These are phyloP conservation scores for Heliconius cydno DNA, from an alignment of 2,888 invertebrate genomes.

Conservation along the genomic window DNA sequence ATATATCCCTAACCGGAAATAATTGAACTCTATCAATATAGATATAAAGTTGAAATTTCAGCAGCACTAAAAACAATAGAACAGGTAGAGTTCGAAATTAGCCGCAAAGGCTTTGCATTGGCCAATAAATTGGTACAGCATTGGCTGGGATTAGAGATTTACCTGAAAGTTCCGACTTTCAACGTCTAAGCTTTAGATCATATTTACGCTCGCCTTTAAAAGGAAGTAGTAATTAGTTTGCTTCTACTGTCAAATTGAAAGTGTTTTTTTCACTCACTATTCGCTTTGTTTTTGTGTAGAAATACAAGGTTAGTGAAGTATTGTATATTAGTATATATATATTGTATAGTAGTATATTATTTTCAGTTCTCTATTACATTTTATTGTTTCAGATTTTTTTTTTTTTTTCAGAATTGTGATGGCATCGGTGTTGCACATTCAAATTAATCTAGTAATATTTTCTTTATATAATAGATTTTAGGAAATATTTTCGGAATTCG, in stretches of 20 bases:
- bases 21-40: neutral
- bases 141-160: constrained; percentile 31
- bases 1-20: neutral
- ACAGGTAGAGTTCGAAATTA: constrained; percentile 28
- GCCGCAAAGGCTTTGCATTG: constrained; percentile 36
- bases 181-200: constrained; percentile 17
- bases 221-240: constrained; percentile 13
- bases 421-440: neutral
- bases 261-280: neutral
- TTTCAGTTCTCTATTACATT: too few species aligned
- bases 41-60: neutral
- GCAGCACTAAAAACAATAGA: constrained; percentile 10
- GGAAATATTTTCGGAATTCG: too few species aligned
- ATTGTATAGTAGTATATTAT: too few species aligned
- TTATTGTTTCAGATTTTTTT: too few species aligned
- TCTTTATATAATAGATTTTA: neutral
- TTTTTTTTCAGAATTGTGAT: neutral
- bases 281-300: neutral
- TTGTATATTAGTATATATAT: too few species aligned
- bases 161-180: constrained; percentile 25
- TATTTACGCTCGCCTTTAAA: constrained; percentile 16
- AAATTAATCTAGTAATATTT: neutral
- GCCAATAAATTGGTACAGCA: constrained; percentile 33
- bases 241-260: neutral
- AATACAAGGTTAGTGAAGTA: neutral